Percentiles rank a stretch among this genome's conserved stretches.
phyloP scores from a whole-genome alignment of 2,113 vertebrate species.

The Cavia aperea region DNA sequence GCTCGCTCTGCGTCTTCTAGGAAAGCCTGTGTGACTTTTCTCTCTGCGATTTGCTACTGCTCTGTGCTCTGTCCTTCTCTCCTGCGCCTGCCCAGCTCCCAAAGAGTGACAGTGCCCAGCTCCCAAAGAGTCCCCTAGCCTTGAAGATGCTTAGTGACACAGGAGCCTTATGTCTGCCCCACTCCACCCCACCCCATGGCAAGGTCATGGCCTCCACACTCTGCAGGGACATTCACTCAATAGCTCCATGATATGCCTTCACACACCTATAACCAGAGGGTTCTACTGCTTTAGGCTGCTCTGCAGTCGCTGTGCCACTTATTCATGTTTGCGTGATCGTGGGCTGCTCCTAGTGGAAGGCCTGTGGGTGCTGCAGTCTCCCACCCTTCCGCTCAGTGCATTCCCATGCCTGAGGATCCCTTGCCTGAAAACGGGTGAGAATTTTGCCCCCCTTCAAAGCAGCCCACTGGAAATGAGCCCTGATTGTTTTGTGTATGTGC shows the following conservation, averaged over 20 bases:
- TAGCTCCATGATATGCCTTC: accelerated
- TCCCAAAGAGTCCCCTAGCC: no score
- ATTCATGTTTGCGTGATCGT: not conserved
- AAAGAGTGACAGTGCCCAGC: no score
- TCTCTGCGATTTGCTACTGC: not conserved
- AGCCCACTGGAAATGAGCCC: not conserved
- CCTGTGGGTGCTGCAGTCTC: not conserved
- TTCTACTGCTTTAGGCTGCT: not conserved
- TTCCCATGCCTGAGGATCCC: not conserved
- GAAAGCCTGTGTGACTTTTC: not conserved
- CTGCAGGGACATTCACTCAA: not conserved
- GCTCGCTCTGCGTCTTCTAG: not conserved
- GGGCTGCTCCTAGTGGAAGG: not conserved
- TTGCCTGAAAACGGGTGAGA: not conserved
- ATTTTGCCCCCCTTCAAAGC: not conserved
- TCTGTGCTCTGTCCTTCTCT: not conserved
- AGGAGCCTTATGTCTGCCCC: not conserved
- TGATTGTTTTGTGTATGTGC: not conserved
- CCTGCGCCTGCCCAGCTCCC: not conserved
- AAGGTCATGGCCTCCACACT: not conserved
- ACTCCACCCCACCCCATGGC: not conserved
- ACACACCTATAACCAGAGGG: not conserved
- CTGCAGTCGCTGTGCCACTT: not conserved
- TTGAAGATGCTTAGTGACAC: not conserved
- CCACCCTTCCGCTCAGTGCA: no score